phyloP scores from a whole-genome alignment of 2,797 vertebrate species.

The Propithecus deckenii region DNA sequence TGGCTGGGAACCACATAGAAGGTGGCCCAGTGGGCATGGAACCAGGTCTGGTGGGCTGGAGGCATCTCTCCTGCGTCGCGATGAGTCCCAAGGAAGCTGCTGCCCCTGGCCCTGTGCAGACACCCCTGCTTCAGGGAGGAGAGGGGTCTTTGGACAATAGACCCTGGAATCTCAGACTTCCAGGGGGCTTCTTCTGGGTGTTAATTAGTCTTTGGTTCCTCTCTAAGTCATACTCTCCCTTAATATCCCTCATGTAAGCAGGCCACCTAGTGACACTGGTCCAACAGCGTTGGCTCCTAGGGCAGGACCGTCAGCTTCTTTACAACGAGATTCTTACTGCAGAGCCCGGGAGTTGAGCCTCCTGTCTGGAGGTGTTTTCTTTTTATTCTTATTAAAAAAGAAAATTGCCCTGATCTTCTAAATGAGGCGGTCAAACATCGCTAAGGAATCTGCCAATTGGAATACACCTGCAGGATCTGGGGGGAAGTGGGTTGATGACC shows the following conservation, averaged over 20 bases:
- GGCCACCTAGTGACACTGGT: neutral
- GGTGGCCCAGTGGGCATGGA: neutral
- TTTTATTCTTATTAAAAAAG: constrained; percentile 63
- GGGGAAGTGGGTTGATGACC: constrained; percentile 16
- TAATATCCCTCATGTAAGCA: neutral
- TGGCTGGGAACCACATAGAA: neutral
- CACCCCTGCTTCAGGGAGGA: neutral
- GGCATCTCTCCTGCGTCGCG: neutral
- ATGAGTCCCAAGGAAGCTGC: neutral
- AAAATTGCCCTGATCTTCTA: constrained; percentile 23
- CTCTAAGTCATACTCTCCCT: neutral
- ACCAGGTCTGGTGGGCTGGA: neutral
- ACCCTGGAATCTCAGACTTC: neutral
- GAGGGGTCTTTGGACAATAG: neutral
- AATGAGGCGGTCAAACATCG: neutral
- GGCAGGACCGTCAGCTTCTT: neutral
- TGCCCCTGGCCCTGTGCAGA: neutral
- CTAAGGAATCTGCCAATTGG: constrained; percentile 26
- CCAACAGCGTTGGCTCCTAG: neutral
- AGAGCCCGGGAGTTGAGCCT: neutral
- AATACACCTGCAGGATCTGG: neutral
- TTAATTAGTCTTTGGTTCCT: neutral
- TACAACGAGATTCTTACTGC: neutral
- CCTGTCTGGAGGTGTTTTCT: constrained; percentile 7
- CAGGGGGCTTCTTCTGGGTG: neutral